phyloP scores from a whole-genome alignment of 2,797 vertebrate genomes.

The Crypturellus tataupa region DNA sequence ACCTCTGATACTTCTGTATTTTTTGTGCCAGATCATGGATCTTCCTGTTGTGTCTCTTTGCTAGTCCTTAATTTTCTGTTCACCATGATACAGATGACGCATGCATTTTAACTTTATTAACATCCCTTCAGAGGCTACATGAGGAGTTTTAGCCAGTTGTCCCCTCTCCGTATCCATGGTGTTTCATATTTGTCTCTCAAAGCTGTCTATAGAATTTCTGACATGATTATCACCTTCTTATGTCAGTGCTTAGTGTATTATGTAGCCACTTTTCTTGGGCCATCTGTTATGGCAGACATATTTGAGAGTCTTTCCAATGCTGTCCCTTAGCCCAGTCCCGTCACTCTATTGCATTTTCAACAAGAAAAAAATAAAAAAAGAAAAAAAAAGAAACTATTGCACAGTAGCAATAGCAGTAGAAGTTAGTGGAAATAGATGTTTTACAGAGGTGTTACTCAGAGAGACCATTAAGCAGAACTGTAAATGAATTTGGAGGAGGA shows the following conservation, averaged over 20 bases:
- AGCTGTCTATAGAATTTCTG: neutral
- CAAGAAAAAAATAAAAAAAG: constrained; percentile 48
- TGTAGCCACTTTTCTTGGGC: neutral
- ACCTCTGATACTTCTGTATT: neutral
- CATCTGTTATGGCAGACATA: neutral
- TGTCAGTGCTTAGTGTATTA: neutral
- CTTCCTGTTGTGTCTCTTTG: neutral
- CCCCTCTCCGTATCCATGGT: neutral
- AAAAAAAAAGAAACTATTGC: constrained; percentile 15
- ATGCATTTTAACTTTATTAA: neutral
- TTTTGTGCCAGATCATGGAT: neutral
- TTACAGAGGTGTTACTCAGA: constrained; percentile 51
- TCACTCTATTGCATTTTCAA: neutral
- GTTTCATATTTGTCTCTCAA: neutral
- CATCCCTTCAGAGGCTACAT: neutral
- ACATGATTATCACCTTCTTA: neutral
- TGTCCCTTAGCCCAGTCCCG: neutral
- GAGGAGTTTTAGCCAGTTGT: neutral
- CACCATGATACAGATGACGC: too few relatives aligned
- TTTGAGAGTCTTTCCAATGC: neutral
- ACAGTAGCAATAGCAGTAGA: constrained; percentile 49
- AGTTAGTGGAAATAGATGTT: constrained; percentile 61
- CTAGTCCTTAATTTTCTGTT: neutral
- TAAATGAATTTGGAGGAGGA: constrained; percentile 61
- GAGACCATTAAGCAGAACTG: constrained; percentile 64